Evolutionary conservation across 1,140 invertebrate genomes (phyloP).

Genomic region (Wasmannia auropunctata): DNA sequence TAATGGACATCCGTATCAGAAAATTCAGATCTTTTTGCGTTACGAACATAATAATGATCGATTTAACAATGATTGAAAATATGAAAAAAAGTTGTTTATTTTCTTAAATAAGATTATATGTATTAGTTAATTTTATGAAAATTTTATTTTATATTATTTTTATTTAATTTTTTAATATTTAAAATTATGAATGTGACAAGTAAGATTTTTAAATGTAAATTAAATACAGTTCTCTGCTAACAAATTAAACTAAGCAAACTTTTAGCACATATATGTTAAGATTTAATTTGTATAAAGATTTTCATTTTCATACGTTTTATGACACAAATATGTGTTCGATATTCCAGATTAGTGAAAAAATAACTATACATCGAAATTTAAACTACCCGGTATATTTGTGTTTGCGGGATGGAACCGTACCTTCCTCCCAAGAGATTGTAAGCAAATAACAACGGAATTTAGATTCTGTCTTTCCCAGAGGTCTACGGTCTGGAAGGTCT

Average conservation of each 20-base stretch:
- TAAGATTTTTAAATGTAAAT: background rate
- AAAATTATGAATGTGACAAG: background rate
- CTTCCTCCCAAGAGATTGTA: conserved; percentile 97
- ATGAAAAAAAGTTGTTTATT: background rate
- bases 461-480: conserved; percentile 98
- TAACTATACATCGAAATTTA: background rate
- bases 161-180: background rate
- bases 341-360: background rate
- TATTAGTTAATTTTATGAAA: background rate
- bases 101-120: background rate
- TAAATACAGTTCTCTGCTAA: background rate
- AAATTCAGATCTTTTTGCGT: background rate
- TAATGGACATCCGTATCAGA: background rate
- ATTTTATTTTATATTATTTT: background rate
- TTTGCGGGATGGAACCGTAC: conserved; percentile 84
- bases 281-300: background rate
- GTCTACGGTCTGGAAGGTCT: conserved; percentile 98
- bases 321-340: background rate
- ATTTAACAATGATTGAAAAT: background rate
- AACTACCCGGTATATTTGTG: background rate
- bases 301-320: background rate
- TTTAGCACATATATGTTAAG: background rate
- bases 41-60: background rate
- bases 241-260: background rate
- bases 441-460: conserved; percentile 97